Evolutionary conservation across 2,888 invertebrate genomes (phyloP).

Genomic region (Aleiodes leptofemur): DNA sequence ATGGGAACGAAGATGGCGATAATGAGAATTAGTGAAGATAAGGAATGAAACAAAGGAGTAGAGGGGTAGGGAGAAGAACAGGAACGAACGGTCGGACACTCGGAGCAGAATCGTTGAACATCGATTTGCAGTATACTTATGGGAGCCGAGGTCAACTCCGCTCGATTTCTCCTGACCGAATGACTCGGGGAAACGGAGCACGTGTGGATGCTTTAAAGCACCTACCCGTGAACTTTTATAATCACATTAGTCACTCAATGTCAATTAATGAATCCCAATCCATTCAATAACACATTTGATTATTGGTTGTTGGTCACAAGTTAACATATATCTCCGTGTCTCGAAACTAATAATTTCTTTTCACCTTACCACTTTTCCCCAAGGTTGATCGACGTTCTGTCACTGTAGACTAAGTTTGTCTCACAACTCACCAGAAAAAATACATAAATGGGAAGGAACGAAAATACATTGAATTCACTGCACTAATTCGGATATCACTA

Average conservation of each 20-base stretch:
- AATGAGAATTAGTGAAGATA: not conserved
- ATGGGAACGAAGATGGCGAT: not conserved
- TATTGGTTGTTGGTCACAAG: conserved; percentile 8
- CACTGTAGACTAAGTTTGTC: not conserved
- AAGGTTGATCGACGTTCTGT: conserved; percentile 38
- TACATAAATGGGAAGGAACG: not conserved
- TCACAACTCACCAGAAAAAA: not conserved
- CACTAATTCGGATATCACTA: not conserved
- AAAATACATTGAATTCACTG: not conserved
- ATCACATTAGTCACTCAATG: conserved; percentile 1
- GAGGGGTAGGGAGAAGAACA: not conserved
- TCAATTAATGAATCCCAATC: not conserved
- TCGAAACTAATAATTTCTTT: conserved; percentile 25
- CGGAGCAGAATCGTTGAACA: conserved; percentile 35
- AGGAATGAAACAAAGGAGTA: not conserved
- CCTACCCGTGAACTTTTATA: conserved; percentile 38
- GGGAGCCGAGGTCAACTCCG: conserved; percentile 46
- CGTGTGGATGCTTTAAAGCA: conserved; percentile 42
- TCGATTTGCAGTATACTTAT: conserved; percentile 42
- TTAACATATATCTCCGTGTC: not conserved
- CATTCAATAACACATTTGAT: not conserved
- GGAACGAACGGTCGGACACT: conserved; percentile 18
- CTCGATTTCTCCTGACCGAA: conserved; percentile 47
- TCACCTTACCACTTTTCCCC: conserved; percentile 32
- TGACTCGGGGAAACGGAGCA: conserved; percentile 48